Evolutionary conservation across 1,140 invertebrate species (phyloP).

Genomic region (Anoplolepis gracilipes): DNA sequence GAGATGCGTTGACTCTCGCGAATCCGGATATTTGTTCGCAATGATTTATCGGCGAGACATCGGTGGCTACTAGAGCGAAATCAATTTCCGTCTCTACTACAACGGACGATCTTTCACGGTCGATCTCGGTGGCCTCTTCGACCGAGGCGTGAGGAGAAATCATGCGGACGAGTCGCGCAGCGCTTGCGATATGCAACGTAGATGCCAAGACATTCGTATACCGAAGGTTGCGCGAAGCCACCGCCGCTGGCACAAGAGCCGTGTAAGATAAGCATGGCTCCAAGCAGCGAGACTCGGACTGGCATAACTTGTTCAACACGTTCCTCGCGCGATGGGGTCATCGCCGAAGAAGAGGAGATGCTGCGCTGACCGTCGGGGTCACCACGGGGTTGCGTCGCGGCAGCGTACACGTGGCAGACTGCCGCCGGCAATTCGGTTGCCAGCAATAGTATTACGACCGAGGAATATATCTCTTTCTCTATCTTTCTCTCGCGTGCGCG

Average conservation of each 20-base stretch:
- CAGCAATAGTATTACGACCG: slow-evolving; percentile 68
- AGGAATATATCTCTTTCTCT: slow-evolving; percentile 18
- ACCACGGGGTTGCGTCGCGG: slow-evolving; percentile 68
- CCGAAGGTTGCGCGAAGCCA: slow-evolving; percentile 21
- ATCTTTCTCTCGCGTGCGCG: neutral
- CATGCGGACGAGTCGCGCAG: slow-evolving; percentile 2
- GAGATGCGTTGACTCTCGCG: neutral
- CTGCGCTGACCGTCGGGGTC: slow-evolving; percentile 71
- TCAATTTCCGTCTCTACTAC: slow-evolving; percentile 67
- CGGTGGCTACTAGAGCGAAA: slow-evolving; percentile 66
- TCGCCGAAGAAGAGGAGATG: slow-evolving; percentile 63
- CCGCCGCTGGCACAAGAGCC: slow-evolving; percentile 39
- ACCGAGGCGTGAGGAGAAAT: slow-evolving; percentile 18
- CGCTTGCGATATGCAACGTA: slow-evolving; percentile 38
- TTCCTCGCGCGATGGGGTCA: slow-evolving; percentile 75
- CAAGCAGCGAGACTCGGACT: slow-evolving; percentile 57
- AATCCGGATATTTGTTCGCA: slow-evolving; percentile 60
- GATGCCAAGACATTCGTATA: slow-evolving; percentile 34
- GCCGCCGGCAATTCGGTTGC: slow-evolving; percentile 76
- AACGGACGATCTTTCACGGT: slow-evolving; percentile 66
- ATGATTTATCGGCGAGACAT: slow-evolving; percentile 51
- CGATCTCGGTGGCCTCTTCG: slow-evolving; percentile 52
- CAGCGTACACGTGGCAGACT: slow-evolving; percentile 69
- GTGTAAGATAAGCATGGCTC: slow-evolving; percentile 24
- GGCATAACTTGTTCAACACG: slow-evolving; percentile 79